phyloP scores from a whole-genome alignment of 2,113 vertebrate species.

The Antennarius striatus region DNA sequence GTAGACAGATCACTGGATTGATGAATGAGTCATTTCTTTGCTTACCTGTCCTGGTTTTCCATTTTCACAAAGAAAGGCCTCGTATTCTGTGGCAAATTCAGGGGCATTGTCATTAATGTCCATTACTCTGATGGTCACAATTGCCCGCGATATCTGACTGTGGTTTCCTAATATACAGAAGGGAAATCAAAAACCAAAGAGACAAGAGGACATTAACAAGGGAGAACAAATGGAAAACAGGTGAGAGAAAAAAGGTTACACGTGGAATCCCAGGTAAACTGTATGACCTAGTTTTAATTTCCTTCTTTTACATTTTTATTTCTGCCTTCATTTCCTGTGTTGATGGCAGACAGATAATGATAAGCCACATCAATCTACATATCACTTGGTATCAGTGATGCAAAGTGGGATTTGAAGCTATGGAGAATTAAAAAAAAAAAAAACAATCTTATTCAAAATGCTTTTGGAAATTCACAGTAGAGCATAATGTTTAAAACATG shows the following conservation, averaged over 20 bases:
- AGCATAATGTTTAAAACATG: slow-evolving; percentile 81
- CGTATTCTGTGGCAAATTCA: slow-evolving; percentile 92
- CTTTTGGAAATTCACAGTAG: slow-evolving; percentile 76
- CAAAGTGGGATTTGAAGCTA: slow-evolving; percentile 65
- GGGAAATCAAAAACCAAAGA: slow-evolving; percentile 8
- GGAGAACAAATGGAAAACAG: slow-evolving; percentile 12
- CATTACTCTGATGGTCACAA: slow-evolving; percentile 94
- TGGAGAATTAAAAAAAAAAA: slow-evolving; percentile 19
- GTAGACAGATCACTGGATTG: slow-evolving; percentile 48
- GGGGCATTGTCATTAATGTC: slow-evolving; percentile 99
- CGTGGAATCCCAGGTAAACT: slow-evolving; percentile 59
- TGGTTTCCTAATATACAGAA: slow-evolving; percentile 86
- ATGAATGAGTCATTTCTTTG: slow-evolving; percentile 59
- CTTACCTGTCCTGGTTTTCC: slow-evolving; percentile 95
- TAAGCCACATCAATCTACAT: slow-evolving; percentile 70
- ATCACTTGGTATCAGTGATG: slow-evolving; percentile 62
- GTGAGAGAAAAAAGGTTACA: slow-evolving; percentile 2
- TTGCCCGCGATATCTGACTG: slow-evolving; percentile 94
- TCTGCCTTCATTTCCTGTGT: slow-evolving; percentile 54
- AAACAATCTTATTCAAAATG: slow-evolving; percentile 59
- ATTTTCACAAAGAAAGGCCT: slow-evolving; percentile 96
- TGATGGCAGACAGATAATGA: slow-evolving; percentile 62
- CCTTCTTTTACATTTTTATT: slow-evolving; percentile 62
- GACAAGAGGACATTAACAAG: slow-evolving; percentile 11
- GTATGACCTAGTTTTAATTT: slow-evolving; percentile 70